phyloP scores from a whole-genome alignment of 2,113 vertebrate genomes.

The Pygoscelis adeliae region DNA sequence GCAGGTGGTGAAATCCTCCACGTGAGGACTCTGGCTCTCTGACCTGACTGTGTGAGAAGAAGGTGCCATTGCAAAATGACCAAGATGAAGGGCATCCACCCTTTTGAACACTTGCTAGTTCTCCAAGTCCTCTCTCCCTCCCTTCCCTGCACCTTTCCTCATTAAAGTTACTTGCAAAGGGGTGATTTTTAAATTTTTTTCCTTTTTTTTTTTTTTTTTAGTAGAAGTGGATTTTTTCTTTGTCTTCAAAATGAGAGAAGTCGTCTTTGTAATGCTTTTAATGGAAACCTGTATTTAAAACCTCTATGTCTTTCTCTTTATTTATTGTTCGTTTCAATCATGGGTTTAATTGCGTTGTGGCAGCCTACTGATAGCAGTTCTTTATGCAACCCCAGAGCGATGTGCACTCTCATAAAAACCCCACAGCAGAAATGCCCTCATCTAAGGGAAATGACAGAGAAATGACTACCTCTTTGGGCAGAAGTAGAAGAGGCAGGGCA shows the following conservation, averaged over 20 bases:
- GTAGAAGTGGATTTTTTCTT: slow-evolving; percentile 42
- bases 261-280: slow-evolving; percentile 63
- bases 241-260: slow-evolving; percentile 58
- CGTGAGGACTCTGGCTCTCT: slow-evolving; percentile 74
- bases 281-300: slow-evolving; percentile 63
- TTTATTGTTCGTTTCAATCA: slow-evolving; percentile 21
- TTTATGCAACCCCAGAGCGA: background rate
- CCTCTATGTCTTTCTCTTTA: slow-evolving; percentile 49
- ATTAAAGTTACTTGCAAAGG: slow-evolving; percentile 37
- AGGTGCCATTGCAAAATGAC: slow-evolving; percentile 7
- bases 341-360: background rate
- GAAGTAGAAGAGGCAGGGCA: background rate
- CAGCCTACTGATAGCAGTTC: background rate
- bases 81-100: background rate
- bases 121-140: background rate
- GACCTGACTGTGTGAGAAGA: slow-evolving; percentile 26
- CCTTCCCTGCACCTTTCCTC: slow-evolving; percentile 14
- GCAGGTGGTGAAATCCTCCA: slow-evolving; percentile 89
- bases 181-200: background rate
- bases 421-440: background rate
- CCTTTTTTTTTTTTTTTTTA: background rate
- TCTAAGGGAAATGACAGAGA: background rate
- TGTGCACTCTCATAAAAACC: background rate
- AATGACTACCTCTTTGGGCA: background rate
- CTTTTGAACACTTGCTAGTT: slow-evolving; percentile 10